phyloP scores from a whole-genome alignment of 2,797 vertebrate genomes.

The Mionectes olivaceus region DNA sequence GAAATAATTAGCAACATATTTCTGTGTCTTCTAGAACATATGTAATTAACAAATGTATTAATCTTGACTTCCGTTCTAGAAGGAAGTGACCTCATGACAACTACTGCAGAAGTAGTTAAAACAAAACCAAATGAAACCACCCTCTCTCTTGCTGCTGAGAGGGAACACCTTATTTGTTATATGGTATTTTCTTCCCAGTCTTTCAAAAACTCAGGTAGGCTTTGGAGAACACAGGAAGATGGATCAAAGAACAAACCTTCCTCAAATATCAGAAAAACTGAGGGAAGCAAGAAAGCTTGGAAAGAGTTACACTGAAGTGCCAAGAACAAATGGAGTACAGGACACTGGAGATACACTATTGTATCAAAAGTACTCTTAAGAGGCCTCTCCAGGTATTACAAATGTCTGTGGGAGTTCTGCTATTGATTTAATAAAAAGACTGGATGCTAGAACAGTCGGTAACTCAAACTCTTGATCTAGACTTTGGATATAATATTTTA shows the following conservation, averaged over 20 bases:
- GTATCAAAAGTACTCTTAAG: not conserved
- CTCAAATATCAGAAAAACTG: not conserved
- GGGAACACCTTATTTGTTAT: not conserved
- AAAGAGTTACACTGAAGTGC: not conserved
- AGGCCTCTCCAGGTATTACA: not conserved
- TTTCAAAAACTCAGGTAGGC: not conserved
- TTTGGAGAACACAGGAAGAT: not conserved
- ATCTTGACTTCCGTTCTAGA: not conserved
- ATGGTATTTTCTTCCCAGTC: not conserved
- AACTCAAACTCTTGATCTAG: not conserved
- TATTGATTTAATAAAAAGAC: not conserved
- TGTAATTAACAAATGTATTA: not conserved
- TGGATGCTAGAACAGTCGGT: not conserved
- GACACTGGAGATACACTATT: not conserved
- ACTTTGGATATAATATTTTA: not conserved
- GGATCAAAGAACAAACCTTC: not conserved
- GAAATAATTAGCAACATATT: not conserved
- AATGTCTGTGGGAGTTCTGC: not conserved
- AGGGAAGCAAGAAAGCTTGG: not conserved
- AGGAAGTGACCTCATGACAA: not conserved
- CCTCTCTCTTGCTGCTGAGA: not conserved
- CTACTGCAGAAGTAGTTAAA: not conserved
- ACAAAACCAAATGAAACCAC: not conserved
- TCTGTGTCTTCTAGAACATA: not conserved
- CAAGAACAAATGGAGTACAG: not conserved